Evolutionary conservation across 2,113 vertebrate species (phyloP), one percentile per base, ranked within the genome.

Genomic region (Pedionomus torquatus): DNA sequence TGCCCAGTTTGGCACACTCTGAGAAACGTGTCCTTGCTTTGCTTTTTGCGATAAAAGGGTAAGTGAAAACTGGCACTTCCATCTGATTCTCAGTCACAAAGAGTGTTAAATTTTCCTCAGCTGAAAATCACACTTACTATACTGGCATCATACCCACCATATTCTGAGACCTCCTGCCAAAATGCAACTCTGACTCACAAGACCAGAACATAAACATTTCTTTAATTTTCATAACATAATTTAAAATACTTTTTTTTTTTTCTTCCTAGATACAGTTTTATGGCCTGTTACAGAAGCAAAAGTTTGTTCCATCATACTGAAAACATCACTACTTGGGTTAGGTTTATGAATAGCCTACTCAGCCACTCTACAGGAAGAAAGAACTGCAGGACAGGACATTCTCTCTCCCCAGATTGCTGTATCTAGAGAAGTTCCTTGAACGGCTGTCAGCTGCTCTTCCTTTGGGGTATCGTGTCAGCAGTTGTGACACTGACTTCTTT

Each of bases 151-250:
- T 79, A 84, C 11, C 16, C 33, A 82, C 33, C 15, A 57, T 64
- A 92, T 74, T 84, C 72, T 76, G n/a, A 84, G 35, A 91, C 66
- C 74, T 89, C 25, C 52, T 84, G 89, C 54, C 95, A 94, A 87
- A 90, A 93, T 35, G 65, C 17, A 96, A 19, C 21, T 88, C 85
- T 95, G 89, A 95, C 61, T 96, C 90, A 94, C 37, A 93, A 69
- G 57, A 87, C 66, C 77, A 92, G 80, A 92, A 89, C 28, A 79
- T 79, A 95, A 95, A 94, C 95, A 90, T 95, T 96, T 95, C 77
- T 72, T 80, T 82, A 68, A 92, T 92, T 96, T 96, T 85, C 63
- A 79, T 25, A 68, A 78, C 52, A 90, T 25, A 80, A 11, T 58
- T 63, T 58, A n/a, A 93, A 89, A 68, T 21, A 24, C 1, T 3